phyloP scores from a whole-genome alignment of 2,888 invertebrate genomes.

The Eulithis testata region DNA sequence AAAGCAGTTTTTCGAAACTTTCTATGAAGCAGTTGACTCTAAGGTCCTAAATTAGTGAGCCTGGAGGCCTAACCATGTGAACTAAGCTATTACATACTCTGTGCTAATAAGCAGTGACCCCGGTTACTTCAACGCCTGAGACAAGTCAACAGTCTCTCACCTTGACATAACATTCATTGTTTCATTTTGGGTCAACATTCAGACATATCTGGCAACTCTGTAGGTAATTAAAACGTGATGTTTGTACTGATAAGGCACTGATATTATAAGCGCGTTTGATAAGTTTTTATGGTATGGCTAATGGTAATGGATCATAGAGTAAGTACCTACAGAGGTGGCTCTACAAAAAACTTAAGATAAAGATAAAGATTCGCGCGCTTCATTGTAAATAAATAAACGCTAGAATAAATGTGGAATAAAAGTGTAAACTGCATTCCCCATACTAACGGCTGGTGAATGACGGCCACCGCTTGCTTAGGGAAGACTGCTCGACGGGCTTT shows the following conservation, averaged over 20 bases:
- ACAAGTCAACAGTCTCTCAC: slow-evolving; percentile 36
- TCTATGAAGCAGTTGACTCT: not conserved
- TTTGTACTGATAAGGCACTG: slow-evolving; percentile 37
- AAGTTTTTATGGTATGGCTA: slow-evolving; percentile 9
- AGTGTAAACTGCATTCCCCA: not conserved
- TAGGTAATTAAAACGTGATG: slow-evolving; percentile 40
- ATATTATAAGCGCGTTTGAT: slow-evolving; percentile 21
- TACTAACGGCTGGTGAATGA: not conserved
- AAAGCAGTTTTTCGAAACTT: no score
- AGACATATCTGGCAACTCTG: slow-evolving; percentile 33
- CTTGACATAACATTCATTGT: slow-evolving; percentile 48
- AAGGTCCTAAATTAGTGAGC: not conserved
- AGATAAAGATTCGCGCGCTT: no score
- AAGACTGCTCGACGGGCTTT: not conserved
- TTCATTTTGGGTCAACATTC: slow-evolving; percentile 45
- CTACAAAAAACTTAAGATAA: no score
- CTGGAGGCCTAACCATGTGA: slow-evolving; percentile 3
- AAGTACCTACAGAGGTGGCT: no score
- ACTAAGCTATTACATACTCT: slow-evolving; percentile 20
- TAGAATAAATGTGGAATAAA: no score
- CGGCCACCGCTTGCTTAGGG: not conserved
- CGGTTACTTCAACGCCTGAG: slow-evolving; percentile 22
- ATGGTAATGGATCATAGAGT: no score
- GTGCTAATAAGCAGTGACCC: slow-evolving; percentile 28
- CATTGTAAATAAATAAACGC: no score